phyloP scores from a whole-genome alignment of 1,140 invertebrate genomes.

The Drosophila elegans region DNA sequence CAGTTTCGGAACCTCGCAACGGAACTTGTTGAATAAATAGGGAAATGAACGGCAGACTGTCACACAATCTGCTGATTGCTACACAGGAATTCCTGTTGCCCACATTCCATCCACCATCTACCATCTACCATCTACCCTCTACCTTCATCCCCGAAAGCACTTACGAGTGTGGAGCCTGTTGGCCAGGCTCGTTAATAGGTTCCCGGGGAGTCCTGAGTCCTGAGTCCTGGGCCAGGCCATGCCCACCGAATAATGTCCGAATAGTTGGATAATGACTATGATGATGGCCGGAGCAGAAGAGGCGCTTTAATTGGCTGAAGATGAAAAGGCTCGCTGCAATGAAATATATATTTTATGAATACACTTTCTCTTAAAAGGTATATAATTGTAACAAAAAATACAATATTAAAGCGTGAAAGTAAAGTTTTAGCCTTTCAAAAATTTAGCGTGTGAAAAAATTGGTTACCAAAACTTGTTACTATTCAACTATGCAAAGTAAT shows the following conservation, averaged over 20 bases:
- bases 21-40: conserved; percentile 83
- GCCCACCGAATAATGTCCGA: conserved; percentile 26
- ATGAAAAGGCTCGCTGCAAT: conserved; percentile 1
- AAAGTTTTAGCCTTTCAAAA: background rate
- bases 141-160: background rate
- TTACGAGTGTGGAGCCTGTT: conserved; percentile 13
- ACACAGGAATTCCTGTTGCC: conserved; percentile 62
- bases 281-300: background rate
- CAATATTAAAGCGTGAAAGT: background rate
- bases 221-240: background rate
- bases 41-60: conserved; percentile 71
- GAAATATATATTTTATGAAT: background rate
- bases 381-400: background rate
- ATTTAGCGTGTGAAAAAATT: background rate
- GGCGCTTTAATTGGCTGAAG: conserved; percentile 16
- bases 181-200: conserved; percentile 32
- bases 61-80: conserved; percentile 66
- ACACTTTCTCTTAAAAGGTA: background rate
- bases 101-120: background rate
- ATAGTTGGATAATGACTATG: conserved; percentile 26
- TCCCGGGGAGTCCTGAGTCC: background rate
- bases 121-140: background rate
- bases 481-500: background rate
- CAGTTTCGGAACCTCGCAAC: conserved; percentile 44
- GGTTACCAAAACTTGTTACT: background rate